Percentiles rank a stretch among this genome's conserved stretches.
Evolutionary conservation across 2,888 invertebrate species (phyloP).

Genomic region (Neuroscelio doddi): DNA sequence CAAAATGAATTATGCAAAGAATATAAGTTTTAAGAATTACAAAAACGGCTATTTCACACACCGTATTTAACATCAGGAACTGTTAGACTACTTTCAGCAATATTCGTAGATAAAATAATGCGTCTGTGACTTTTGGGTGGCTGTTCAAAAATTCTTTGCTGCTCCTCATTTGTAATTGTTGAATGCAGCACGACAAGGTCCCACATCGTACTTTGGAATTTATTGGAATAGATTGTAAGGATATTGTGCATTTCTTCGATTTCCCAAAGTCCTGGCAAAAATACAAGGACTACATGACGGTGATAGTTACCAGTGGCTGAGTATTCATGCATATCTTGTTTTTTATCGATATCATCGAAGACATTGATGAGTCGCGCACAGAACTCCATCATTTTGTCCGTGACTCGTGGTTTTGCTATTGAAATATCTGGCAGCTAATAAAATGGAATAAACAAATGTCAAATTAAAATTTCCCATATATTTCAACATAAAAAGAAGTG

Average conservation of each 20-base stretch:
- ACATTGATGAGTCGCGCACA: conserved; percentile 75
- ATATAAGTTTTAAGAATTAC: too few species aligned
- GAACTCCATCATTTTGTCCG: conserved; percentile 76
- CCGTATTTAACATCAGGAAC: conserved; percentile 90
- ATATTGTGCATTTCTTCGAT: conserved; percentile 79
- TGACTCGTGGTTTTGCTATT: conserved; percentile 77
- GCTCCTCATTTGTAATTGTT: conserved; percentile 85
- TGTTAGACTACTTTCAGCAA: conserved; percentile 94
- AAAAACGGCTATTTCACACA: too few species aligned
- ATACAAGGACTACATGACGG: conserved; percentile 85
- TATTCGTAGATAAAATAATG: conserved; percentile 91
- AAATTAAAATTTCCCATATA: too few species aligned
- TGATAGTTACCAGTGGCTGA: conserved; percentile 62
- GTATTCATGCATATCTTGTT: conserved; percentile 64
- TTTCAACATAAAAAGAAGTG: too few species aligned
- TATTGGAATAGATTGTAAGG: background rate
- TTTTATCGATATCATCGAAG: conserved; percentile 77
- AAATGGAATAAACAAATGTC: too few species aligned
- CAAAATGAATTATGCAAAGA: too few species aligned
- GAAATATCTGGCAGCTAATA: conserved; percentile 70
- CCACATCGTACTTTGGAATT: conserved; percentile 69
- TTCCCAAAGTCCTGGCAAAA: conserved; percentile 91
- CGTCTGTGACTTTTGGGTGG: conserved; percentile 82
- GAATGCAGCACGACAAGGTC: conserved; percentile 81
- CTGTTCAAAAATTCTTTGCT: conserved; percentile 77